Evolutionary conservation across 2,888 invertebrate species (phyloP).

Genomic region (Altica lythri): DNA sequence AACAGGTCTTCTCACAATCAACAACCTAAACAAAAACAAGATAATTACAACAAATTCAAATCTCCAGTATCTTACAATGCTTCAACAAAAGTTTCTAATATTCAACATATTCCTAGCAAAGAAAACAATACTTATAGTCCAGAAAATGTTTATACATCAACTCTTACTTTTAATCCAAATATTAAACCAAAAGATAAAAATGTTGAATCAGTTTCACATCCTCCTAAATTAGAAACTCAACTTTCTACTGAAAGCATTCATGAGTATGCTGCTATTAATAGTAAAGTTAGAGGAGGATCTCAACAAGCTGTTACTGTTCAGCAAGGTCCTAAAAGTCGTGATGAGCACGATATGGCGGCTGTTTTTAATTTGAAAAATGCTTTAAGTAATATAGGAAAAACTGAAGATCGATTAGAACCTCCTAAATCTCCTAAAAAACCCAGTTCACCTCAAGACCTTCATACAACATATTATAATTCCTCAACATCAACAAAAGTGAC

Average conservation of each 20-base stretch:
- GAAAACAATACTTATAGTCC: conserved; percentile 15
- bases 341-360: conserved; percentile 62
- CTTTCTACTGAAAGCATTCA: conserved; percentile 51
- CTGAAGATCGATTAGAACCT: conserved; percentile 15
- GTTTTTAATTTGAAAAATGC: conserved; percentile 62
- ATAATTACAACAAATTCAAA: neutral
- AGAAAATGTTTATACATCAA: conserved; percentile 42
- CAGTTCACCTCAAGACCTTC: neutral
- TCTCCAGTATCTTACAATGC: neutral
- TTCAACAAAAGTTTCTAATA: neutral
- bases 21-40: neutral
- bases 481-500: neutral
- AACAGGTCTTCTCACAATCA: neutral
- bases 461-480: neutral
- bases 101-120: conserved; percentile 35
- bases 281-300: conserved; percentile 77
- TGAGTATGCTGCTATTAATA: conserved; percentile 66
- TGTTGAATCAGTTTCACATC: conserved; percentile 31
- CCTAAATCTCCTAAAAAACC: neutral
- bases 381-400: conserved; percentile 59
- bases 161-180: conserved; percentile 37
- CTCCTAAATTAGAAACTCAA: conserved; percentile 47
- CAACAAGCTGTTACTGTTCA: conserved; percentile 72
- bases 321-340: conserved; percentile 62
- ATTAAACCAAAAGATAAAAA: conserved; percentile 26